phyloP scores from a whole-genome alignment of 2,797 vertebrate genomes.

The Monodelphis domestica region DNA sequence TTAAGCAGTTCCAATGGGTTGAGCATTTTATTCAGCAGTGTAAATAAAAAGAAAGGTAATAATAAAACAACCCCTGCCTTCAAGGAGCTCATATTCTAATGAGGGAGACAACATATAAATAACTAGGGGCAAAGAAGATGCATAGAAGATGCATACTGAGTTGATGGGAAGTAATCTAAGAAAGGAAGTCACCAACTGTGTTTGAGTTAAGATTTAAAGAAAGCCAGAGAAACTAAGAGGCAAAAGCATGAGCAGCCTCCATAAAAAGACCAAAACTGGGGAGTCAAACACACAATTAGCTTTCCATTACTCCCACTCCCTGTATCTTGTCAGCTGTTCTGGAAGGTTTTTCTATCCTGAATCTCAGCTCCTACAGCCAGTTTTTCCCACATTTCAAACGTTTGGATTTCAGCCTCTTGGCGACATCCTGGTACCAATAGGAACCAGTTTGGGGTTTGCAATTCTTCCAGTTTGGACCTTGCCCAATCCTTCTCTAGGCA shows the following conservation, averaged over 20 bases:
- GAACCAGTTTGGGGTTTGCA: not conserved
- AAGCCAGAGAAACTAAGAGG: not conserved
- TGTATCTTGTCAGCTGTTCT: not conserved
- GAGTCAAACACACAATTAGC: not conserved
- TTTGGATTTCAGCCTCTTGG: not conserved
- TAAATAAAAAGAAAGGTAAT: not conserved
- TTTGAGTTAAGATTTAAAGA: not conserved
- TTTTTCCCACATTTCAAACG: not conserved
- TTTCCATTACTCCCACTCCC: not conserved
- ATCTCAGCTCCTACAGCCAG: not conserved
- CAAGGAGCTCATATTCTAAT: not conserved
- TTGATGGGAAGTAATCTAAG: not conserved
- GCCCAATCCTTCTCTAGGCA: not conserved
- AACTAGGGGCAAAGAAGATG: not conserved
- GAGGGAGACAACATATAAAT: not conserved
- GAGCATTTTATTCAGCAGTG: not conserved
- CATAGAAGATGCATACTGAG: not conserved
- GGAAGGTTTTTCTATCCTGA: not conserved
- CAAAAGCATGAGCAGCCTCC: not conserved
- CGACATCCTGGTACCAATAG: not conserved
- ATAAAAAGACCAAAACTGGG: not conserved
- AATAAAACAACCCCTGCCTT: not conserved
- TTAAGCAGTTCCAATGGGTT: not conserved
- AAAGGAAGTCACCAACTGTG: not conserved
- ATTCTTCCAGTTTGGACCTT: not conserved